Percentiles rank a stretch among this genome's conserved stretches.
Conservation (phyloP, 2,888 invertebrate genomes). For the Cenopis cana region DNA sequence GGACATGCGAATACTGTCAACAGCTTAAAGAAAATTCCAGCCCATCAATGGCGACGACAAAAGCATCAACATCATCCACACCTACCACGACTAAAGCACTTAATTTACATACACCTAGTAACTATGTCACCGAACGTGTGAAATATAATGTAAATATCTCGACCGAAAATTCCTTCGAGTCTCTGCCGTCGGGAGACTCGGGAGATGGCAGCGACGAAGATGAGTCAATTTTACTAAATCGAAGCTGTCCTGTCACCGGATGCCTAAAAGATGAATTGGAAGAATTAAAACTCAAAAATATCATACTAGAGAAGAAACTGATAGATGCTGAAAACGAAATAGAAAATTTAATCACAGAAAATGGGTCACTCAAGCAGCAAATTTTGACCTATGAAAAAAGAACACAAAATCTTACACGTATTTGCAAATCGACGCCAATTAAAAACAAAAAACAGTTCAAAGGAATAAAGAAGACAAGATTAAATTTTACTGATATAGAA, state of each 20-base stretch:
- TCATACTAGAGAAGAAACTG: not conserved
- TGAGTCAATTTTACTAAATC: not conserved
- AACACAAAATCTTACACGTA: too few species aligned
- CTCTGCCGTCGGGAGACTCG: not conserved
- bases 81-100: not conserved
- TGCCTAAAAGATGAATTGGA: not conserved
- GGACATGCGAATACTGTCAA: constrained; percentile 11
- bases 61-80: not conserved
- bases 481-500: too few species aligned
- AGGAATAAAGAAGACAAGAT: too few species aligned
- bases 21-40: not conserved
- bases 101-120: not conserved
- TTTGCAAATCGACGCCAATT: too few species aligned
- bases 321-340: too few species aligned
- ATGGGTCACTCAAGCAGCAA: too few species aligned
- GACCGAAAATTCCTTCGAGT: constrained; percentile 6
- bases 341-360: too few species aligned
- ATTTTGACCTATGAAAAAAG: too few species aligned
- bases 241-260: constrained; percentile 5
- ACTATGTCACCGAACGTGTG: constrained; percentile 12
- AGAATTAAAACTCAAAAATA: not conserved
- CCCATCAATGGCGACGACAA: not conserved
- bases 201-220: not conserved
- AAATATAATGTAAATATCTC: constrained; percentile 7
- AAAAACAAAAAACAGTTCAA: too few species aligned